phyloP scores from a whole-genome alignment of 2,797 vertebrate species.

The Prionace glauca region DNA sequence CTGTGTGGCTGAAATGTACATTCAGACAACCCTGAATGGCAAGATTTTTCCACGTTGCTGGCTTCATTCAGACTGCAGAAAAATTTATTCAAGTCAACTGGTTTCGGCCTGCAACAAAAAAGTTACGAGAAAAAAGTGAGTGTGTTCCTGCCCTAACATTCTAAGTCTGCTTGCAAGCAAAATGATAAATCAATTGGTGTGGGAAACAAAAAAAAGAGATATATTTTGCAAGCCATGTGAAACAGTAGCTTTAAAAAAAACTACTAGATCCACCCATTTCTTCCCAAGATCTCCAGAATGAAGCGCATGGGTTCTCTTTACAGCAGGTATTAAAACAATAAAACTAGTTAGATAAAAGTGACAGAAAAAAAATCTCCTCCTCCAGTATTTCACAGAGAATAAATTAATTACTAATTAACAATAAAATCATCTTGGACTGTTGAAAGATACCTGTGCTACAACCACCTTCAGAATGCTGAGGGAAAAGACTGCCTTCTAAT shows the following conservation, averaged over 20 bases:
- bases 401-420: slow-evolving; percentile 16
- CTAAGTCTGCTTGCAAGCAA: slow-evolving; percentile 73
- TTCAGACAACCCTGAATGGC: slow-evolving; percentile 91
- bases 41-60: slow-evolving; percentile 99
- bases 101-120: slow-evolving; percentile 79
- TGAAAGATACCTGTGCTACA: neutral
- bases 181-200: slow-evolving; percentile 81
- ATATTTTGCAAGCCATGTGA: slow-evolving; percentile 69
- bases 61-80: slow-evolving; percentile 92
- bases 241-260: slow-evolving; percentile 63
- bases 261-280: slow-evolving; percentile 56
- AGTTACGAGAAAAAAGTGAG: slow-evolving; percentile 76
- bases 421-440: neutral
- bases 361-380: neutral
- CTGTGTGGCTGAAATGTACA: slow-evolving; percentile 97
- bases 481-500: neutral
- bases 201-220: slow-evolving; percentile 68
- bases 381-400: neutral
- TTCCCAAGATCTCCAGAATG: slow-evolving; percentile 56
- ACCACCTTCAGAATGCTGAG: neutral
- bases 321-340: neutral
- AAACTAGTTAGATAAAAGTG: neutral
- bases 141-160: slow-evolving; percentile 74
- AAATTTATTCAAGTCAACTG: slow-evolving; percentile 88
- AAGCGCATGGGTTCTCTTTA: slow-evolving; percentile 27